A percentile compares a stretch with the other conserved stretches of the same genome.
Conservation (phyloP, 2,113 vertebrate species). For the Cricetomys ansorgei region DNA sequence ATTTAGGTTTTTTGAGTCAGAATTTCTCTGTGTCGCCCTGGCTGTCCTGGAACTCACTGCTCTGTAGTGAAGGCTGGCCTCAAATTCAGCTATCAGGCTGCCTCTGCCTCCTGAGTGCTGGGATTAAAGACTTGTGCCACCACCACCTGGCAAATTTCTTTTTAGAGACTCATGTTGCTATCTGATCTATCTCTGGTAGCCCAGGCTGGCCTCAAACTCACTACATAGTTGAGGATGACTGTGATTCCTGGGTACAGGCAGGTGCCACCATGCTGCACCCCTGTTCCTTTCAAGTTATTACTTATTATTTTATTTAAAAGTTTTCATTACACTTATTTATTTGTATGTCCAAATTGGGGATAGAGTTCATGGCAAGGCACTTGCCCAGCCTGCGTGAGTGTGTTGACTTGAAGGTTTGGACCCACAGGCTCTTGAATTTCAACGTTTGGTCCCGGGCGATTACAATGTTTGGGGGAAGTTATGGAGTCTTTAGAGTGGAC, state of each 20-base stretch:
- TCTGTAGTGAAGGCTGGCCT: no score
- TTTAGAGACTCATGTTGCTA: not conserved
- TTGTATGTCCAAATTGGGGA: not conserved
- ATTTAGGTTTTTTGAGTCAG: no score
- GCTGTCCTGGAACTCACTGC: no score
- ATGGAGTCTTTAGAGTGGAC: not conserved
- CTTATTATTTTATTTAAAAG: not conserved
- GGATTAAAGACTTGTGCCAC: no score
- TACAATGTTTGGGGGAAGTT: not conserved
- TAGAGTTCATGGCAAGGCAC: not conserved
- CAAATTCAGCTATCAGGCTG: no score
- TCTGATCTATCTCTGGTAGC: not conserved
- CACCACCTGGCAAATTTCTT: no score
- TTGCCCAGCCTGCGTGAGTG: not conserved
- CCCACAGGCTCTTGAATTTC: not conserved
- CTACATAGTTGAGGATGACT: no score
- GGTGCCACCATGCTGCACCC: not conserved
- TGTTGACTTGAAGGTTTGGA: not conserved
- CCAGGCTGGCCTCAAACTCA: not conserved
- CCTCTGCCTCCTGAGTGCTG: no score
- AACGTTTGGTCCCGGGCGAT: not conserved
- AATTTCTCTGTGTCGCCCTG: no score
- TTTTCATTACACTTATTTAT: not conserved
- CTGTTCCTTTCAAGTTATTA: not conserved
- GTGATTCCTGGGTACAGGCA: not conserved